Evolutionary conservation across 92 coral and sea anemone genomes (phyloP), one percentile per base, ranked within the genome.

Genomic region (Parazoanthus swiftii): DNA sequence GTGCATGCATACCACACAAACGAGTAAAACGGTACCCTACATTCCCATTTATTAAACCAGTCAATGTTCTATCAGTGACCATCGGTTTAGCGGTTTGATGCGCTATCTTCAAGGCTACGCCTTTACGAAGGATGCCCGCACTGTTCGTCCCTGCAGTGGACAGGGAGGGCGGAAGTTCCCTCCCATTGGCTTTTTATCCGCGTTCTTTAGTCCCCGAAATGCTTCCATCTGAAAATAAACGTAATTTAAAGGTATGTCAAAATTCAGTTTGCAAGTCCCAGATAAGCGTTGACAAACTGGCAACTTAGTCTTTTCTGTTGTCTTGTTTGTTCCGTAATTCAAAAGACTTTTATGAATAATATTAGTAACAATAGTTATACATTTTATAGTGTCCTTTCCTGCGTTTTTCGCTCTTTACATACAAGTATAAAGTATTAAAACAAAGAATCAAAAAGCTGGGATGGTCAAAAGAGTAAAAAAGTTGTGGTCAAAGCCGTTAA

Each of bases 81-180:
- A 63, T 63, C 68, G 3, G 68, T 23, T 63, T 63, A 63, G 0
- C 33, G 33, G 70, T 23, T 18, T 18, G 14, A n/a, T 63, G 25
- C 25, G 70, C 20, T 63, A 4, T 20, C 70, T 18, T 63, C 8
- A 51, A 33, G 29, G 43, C 13, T 72, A 16, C 44, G 33, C 33
- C 72, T 33, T 71, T 70, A 74, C 58, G 48, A 89, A 91, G 36
- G 93, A 85, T 74, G 85, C 85, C 37, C 14, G 26, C 26, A 91
- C 88, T 85, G 81, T 74, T 20, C 93, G 93, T 3, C 36, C 82
- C n/a, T 89, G 80, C 1, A 91, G 50, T 6, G 91, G 89, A 65
- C 93, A 91, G 3, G 93, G 93, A 20, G 85, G 88, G 4, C 93
- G 89, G 79, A 79, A 89, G 88, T 91, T 91, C 23, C 89, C 93